A percentile compares a stretch with the other conserved stretches of the same genome.
phyloP scores from a whole-genome alignment of 2,888 invertebrate species.

The Lasius fuliginosus region DNA sequence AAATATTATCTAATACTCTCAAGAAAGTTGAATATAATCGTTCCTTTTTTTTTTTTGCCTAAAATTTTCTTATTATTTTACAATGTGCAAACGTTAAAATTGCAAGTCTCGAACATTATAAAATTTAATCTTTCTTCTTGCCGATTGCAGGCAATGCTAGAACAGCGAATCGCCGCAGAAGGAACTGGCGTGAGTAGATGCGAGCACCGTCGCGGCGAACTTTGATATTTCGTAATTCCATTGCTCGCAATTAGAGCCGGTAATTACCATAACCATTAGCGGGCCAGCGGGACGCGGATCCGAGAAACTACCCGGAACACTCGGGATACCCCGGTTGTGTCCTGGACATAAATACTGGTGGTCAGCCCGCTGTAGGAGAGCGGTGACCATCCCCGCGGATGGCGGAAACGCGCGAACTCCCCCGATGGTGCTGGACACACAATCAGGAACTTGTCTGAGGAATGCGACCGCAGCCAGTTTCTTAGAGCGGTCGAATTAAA shows the following conservation, averaged over 20 bases:
- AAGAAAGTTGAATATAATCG: background rate
- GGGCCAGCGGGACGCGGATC: conserved; percentile 76
- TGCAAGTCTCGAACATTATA: background rate
- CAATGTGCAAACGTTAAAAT: background rate
- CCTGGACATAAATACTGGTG: conserved; percentile 85
- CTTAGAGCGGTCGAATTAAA: conserved; percentile 86
- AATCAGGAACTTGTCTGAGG: conserved; percentile 86
- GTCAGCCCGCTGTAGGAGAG: conserved; percentile 79
- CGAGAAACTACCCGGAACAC: conserved; percentile 80
- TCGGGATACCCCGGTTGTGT: conserved; percentile 79
- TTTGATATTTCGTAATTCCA: conserved; percentile 86
- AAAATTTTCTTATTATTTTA: background rate
- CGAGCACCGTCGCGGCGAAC: conserved; percentile 75
- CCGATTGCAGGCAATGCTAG: conserved; percentile 35
- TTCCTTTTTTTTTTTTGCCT: background rate
- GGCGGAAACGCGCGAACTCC: conserved; percentile 78
- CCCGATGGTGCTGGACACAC: conserved; percentile 82
- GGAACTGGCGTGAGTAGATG: conserved; percentile 61
- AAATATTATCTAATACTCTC: background rate
- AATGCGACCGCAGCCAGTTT: conserved; percentile 85
- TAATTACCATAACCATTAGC: conserved; percentile 87
- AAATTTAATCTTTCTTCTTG: conserved; percentile 40
- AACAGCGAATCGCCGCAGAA: conserved; percentile 48
- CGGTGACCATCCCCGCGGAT: conserved; percentile 77
- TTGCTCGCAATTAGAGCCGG: conserved; percentile 86